A percentile compares a stretch with the other conserved stretches of the same genome.
phyloP scores from a whole-genome alignment of 1,140 invertebrate species.

The Conus betulinus region DNA sequence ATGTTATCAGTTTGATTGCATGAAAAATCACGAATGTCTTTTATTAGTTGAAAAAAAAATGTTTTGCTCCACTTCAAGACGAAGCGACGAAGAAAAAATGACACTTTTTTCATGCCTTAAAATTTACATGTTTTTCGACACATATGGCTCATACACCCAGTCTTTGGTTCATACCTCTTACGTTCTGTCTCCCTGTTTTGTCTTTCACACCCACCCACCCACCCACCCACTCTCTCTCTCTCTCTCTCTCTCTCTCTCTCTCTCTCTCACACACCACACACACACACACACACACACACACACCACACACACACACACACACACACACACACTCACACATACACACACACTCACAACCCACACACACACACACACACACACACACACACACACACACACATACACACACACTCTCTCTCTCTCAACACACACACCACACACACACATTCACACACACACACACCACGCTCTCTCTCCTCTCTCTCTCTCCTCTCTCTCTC shows the following conservation, averaged over 20 bases:
- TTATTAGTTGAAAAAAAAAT: no score
- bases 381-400: no score
- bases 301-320: no score
- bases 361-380: neutral
- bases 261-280: neutral
- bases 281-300: no score
- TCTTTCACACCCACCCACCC: neutral
- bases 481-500: neutral
- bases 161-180: neutral
- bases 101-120: conserved; percentile 6
- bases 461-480: neutral
- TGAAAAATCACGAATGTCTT: no score
- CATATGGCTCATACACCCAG: neutral
- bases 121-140: neutral
- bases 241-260: neutral
- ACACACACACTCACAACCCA: no score
- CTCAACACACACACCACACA: no score
- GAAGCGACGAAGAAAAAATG: neutral
- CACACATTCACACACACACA: no score
- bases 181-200: neutral
- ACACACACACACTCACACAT: no score
- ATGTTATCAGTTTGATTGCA: no score
- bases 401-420: neutral
- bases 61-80: no score
- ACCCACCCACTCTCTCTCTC: neutral